Base-by-base conservation (phyloP, 2,797 vertebrate species). In the Oceanodroma leucorhoa region DNA sequence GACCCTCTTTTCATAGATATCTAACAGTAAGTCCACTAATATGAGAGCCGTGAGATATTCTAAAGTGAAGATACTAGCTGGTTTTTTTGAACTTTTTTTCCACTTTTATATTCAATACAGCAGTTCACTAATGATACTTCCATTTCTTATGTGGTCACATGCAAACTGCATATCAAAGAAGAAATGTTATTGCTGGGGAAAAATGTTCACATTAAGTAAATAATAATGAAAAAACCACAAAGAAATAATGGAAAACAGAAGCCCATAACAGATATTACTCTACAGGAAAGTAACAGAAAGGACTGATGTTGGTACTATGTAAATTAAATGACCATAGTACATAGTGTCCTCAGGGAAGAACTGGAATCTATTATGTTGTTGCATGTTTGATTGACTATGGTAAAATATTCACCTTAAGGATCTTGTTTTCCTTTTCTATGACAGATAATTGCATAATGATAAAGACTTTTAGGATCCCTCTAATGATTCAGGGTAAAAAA, bases 51-150 rank as follows among this genome's bases (percentile, higher is more conserved):
- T 40, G 8, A 67, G 19, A 54, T 17, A 51, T 40, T 76, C 16
- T 75, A 34, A 79, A 71, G 1, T 24, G 29, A 78, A 78, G 9
- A 36, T 5, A 38, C 6, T n/a, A 61, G 1, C 5, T 5, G 2
- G 1, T 38, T 24, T 32, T 79, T 70, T 36, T 19, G 1, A 0
- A 0, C 1, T 1, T 62, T 32, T n/a, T 45, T 20, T 3, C 1
- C 2, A 6, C 46, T 83, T 73, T 53, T 60, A 9, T 53, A 29
- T 72, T 91, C 14, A 54, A 4, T 50, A 20, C 6, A 71, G 11
- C 4, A 43, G 22, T 36, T 71, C 3, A 45, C 2, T n/a, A 54
- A 40, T 0, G 4, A 40, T 48, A 24, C 3, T 61, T 91, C 3
- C 6, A 14, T 27, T 75, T 64, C 70, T 70, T 71, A 27, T 22